phyloP scores from a whole-genome alignment of 2,113 vertebrate genomes.

The Prunella himalayana region DNA sequence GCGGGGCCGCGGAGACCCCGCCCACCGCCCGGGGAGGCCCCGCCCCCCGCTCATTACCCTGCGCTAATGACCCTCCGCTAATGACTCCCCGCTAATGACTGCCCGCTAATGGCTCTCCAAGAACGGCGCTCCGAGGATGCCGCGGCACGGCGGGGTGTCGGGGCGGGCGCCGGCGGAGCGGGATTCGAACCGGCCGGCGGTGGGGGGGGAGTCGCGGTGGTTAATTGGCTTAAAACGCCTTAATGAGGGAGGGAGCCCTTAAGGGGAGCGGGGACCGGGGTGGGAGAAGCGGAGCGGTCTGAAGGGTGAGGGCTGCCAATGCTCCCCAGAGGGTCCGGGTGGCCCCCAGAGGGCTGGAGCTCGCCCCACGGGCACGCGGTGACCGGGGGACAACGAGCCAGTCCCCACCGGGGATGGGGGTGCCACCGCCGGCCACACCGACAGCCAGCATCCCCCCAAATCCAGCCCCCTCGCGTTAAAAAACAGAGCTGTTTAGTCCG shows the following conservation, averaged over 20 bases:
- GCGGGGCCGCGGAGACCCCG: neutral
- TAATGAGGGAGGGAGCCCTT: too few relatives aligned
- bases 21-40: neutral
- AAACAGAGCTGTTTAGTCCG: neutral
- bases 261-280: rapidly evolving
- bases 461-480: rapidly evolving
- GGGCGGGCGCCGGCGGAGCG: neutral
- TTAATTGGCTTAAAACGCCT: neutral
- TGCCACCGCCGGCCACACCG: neutral
- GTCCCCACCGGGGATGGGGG: rapidly evolving
- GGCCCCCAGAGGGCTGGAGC: neutral
- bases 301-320: neutral
- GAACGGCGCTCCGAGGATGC: neutral
- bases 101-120: neutral
- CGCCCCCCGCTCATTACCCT: neutral
- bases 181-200: neutral
- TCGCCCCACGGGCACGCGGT: rapidly evolving
- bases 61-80: neutral
- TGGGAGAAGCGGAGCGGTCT: neutral
- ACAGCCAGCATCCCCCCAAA: rapidly evolving
- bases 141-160: neutral
- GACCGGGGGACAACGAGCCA: rapidly evolving
- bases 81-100: neutral
- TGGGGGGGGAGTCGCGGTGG: neutral
- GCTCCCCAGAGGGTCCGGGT: neutral